Evolutionary conservation across 2,888 invertebrate species (phyloP).

Genomic region (Ctena decussata): DNA sequence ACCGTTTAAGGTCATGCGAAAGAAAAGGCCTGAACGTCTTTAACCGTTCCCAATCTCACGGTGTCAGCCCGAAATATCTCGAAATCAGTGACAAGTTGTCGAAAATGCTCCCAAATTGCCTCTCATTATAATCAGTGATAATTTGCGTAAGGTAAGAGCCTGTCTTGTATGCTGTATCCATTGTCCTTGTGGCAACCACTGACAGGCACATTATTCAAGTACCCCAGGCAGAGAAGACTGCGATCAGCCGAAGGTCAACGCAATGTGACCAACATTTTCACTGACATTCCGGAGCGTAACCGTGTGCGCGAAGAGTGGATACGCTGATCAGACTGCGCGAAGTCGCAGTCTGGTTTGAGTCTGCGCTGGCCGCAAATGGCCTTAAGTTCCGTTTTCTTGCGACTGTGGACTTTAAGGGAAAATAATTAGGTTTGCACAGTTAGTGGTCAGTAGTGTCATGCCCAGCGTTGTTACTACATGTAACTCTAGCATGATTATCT

Average conservation of each 20-base stretch:
- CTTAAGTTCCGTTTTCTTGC: too few relatives aligned
- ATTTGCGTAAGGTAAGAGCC: neutral
- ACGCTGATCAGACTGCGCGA: neutral
- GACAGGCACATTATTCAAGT: too few relatives aligned
- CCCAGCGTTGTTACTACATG: neutral
- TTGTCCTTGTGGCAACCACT: too few relatives aligned
- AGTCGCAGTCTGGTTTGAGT: neutral
- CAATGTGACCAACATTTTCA: too few relatives aligned
- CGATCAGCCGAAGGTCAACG: too few relatives aligned
- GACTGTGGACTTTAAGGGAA: neutral
- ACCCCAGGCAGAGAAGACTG: too few relatives aligned
- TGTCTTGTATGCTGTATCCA: too few relatives aligned
- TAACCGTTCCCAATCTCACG: neutral
- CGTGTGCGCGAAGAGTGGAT: too few relatives aligned
- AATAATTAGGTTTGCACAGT: neutral
- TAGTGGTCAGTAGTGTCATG: neutral
- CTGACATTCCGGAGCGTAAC: too few relatives aligned
- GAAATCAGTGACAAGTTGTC: neutral
- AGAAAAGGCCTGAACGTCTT: neutral
- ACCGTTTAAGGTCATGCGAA: neutral
- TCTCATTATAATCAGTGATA: slow-evolving; percentile 2
- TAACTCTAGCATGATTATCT: too few relatives aligned
- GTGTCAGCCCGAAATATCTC: neutral
- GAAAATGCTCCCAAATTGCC: neutral
- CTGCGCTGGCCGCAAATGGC: neutral